phyloP scores from a whole-genome alignment of 1,140 invertebrate genomes.

The Aleiodes sp. region DNA sequence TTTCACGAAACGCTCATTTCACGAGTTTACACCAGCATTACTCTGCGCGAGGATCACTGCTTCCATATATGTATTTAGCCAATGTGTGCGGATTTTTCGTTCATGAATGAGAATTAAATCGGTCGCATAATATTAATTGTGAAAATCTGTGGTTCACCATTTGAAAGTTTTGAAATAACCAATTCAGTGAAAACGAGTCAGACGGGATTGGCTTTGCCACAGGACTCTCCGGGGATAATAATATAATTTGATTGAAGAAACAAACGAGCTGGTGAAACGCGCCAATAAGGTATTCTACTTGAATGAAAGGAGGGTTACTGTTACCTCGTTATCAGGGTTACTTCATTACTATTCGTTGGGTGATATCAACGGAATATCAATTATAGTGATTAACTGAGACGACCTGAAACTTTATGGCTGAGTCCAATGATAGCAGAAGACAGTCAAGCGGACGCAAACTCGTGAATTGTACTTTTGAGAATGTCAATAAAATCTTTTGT shows the following conservation, averaged over 20 bases:
- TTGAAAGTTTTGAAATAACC: not conserved
- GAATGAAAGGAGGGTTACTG: constrained; percentile 46
- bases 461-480: too few relatives aligned
- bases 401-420: constrained; percentile 36
- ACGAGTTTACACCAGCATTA: too few relatives aligned
- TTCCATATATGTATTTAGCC: too few relatives aligned
- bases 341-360: constrained; percentile 57
- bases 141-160: not conserved
- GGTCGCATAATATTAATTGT: not conserved
- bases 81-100: too few relatives aligned
- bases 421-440: constrained; percentile 32
- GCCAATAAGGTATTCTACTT: constrained; percentile 63
- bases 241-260: constrained; percentile 61
- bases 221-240: constrained; percentile 51
- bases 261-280: constrained; percentile 51
- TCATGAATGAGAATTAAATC: not conserved
- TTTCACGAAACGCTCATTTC: too few relatives aligned
- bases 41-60: too few relatives aligned
- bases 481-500: constrained; percentile 64
- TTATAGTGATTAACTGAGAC: constrained; percentile 68
- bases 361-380: constrained; percentile 68
- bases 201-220: not conserved
- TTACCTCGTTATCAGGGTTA: constrained; percentile 63
- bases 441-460: constrained; percentile 12
- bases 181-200: not conserved